Base-by-base conservation (phyloP, 2,113 vertebrate genomes). In the Halichoeres trimaculatus region DNA sequence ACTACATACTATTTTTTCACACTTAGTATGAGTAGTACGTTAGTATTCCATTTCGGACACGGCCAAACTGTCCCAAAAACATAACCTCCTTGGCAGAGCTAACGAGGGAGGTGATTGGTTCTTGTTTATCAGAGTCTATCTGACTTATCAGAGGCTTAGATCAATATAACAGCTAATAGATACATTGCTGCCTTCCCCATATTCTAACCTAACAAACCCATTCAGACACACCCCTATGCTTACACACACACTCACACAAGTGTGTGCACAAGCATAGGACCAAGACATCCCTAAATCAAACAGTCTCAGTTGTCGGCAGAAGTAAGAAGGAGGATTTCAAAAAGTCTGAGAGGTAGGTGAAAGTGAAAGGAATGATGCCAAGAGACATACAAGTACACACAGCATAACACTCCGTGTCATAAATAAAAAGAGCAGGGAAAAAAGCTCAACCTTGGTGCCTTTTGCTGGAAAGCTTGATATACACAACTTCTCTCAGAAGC, bases 151-250 rank as follows among this genome's bases (percentile, higher is more conserved):
- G 72, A 80, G 61, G 81, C 78, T 62, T 79, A 74, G 69, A 91
- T 91, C 90, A 88, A 90, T 86, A 86, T 74, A 65, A 85, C 80
- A 87, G 85, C 82, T 82, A 85, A 85, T 82, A 84, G 76, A 84
- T 76, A 57, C 75, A 90, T 84, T 85, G 6, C 85, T 82, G 84
- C 79, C 85, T 86, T 74, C 55, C 38, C 19, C 59, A 70, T 59
- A 52, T 48, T 64, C 51, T 60, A 34, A 66, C 64, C 48, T 23
- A 10, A 65, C 59, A 43, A 16, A 6, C 47, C 35, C 61, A 36
- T 36, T 40, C 40, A 40, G 10, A 53, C 62, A 74, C 54, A 59
- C 24, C 30, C 30, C 30, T 30, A 72, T 38, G 35, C 47, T 70
- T 10, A 52, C 43, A 10, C 41, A 69, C 19, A 55, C 47, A 12